Conservation (phyloP, 2,888 invertebrate genomes). For the Melolontha melolontha region DNA sequence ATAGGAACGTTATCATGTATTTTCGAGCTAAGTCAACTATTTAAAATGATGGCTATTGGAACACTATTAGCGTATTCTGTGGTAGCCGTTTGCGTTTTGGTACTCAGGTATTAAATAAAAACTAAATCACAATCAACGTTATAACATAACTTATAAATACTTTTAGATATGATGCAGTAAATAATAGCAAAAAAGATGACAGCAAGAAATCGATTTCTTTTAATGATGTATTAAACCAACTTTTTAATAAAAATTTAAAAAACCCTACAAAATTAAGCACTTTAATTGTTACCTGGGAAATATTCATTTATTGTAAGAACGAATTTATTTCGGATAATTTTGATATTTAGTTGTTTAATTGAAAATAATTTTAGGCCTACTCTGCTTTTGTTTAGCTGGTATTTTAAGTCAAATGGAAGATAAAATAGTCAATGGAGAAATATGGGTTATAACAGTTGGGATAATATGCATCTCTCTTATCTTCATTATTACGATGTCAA, state of each 20-base stretch:
- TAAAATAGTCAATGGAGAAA: constrained; percentile 60
- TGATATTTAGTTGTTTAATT: constrained; percentile 11
- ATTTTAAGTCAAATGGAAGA: constrained; percentile 60
- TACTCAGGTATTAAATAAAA: constrained; percentile 74
- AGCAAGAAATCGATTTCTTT: constrained; percentile 57
- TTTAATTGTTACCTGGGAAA: constrained; percentile 65
- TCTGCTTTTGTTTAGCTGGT: constrained; percentile 60
- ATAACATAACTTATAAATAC: background rate
- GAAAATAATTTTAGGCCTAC: constrained; percentile 54
- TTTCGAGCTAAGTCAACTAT: constrained; percentile 84
- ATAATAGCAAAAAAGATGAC: constrained; percentile 60
- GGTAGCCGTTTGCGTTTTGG: constrained; percentile 87
- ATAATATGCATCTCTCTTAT: constrained; percentile 54
- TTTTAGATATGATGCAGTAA: constrained; percentile 64
- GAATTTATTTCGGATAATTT: background rate
- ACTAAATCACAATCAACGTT: background rate
- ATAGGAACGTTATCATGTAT: constrained; percentile 82
- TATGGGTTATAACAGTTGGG: constrained; percentile 61
- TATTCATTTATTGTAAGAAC: constrained; percentile 67
- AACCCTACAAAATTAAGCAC: constrained; percentile 67
- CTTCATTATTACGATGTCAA: constrained; percentile 67
- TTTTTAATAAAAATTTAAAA: constrained; percentile 63
- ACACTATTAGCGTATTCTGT: constrained; percentile 89
- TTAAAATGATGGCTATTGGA: constrained; percentile 93
- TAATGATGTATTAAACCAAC: constrained; percentile 61